phyloP scores from a whole-genome alignment of 2,888 invertebrate genomes.

The Zootermopsis nevadensis region DNA sequence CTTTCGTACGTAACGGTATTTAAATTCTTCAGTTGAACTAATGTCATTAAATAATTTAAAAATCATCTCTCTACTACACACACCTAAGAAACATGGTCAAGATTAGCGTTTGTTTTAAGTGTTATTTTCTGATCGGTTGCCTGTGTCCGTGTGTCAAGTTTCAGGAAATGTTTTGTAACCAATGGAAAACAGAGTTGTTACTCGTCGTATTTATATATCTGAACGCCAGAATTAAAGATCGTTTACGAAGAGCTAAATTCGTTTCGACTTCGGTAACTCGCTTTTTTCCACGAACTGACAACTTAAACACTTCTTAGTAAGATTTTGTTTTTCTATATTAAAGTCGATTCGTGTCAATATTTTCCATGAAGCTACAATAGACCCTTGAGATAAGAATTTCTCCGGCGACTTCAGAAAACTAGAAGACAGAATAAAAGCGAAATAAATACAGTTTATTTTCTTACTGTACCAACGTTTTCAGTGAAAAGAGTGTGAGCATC shows the following conservation, averaged over 20 bases:
- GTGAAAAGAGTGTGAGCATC: slow-evolving; percentile 5
- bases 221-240: background rate
- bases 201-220: background rate
- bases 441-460: background rate
- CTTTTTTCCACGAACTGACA: background rate
- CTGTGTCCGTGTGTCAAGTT: too few species aligned
- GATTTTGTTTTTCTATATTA: background rate
- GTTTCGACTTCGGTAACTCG: background rate
- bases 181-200: background rate
- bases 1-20: too few species aligned
- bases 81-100: too few species aligned
- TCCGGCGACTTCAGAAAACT: background rate
- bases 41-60: too few species aligned
- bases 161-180: too few species aligned
- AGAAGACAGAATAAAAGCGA: background rate
- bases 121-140: too few species aligned
- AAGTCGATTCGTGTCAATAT: background rate
- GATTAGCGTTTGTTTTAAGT: too few species aligned
- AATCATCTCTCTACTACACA: too few species aligned
- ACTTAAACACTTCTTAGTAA: background rate
- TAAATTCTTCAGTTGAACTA: too few species aligned
- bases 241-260: background rate
- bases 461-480: background rate
- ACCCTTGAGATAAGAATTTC: background rate
- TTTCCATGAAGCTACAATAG: background rate